Base-by-base conservation (phyloP, 2,797 vertebrate genomes). In the Danio choprae region DNA sequence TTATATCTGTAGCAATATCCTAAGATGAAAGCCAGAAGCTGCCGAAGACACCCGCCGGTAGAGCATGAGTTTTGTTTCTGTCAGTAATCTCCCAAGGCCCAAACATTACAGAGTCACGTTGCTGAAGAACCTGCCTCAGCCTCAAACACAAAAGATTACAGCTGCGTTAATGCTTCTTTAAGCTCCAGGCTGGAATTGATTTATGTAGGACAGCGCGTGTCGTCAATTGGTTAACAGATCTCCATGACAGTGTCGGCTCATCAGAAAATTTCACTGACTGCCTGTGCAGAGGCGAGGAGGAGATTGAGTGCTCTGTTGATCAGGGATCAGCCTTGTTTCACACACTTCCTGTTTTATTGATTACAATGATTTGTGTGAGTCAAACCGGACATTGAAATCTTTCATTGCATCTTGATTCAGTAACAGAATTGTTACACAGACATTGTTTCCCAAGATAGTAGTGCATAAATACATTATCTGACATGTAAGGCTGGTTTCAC, bases 181-280 rank as follows among this genome's bases (percentile, higher is more conserved):
- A 71, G 74, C 68, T 64, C 73, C 51, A 63, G 62, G 56, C 44
- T 60, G 29, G 74, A 78, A 71, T 69, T 67, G 82, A 84, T 81
- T 79, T 83, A 70, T 76, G 68, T 60, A 43, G 40, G 50, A 60
- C 13, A 18, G 11, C 36, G 50, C 55, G 76, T 46, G 58, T 29
- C 62, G 67, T 73, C 78, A 74, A 51, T 73, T 86, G 84, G 79
- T 77, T 82, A 83, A 81, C 67, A 77, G 55, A 41, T 72, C 43
- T 43, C n/a, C 40, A 43, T 48, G 55, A 75, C 64, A 74, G 62
- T 46, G 6, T 67, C 5, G 46, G 46, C 62, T 64, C 50, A 65
- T 74, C n/a, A 51, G 41, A 80, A 58, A 10, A 5, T 59, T 59
- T 65, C 29, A 55, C 40, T 0, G 15, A 41, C 12, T 18, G 72